A percentile compares a stretch with the other conserved stretches of the same genome.
phyloP scores from a whole-genome alignment of 92 coral and sea anemone species.

The Plumapathes pennacea region DNA sequence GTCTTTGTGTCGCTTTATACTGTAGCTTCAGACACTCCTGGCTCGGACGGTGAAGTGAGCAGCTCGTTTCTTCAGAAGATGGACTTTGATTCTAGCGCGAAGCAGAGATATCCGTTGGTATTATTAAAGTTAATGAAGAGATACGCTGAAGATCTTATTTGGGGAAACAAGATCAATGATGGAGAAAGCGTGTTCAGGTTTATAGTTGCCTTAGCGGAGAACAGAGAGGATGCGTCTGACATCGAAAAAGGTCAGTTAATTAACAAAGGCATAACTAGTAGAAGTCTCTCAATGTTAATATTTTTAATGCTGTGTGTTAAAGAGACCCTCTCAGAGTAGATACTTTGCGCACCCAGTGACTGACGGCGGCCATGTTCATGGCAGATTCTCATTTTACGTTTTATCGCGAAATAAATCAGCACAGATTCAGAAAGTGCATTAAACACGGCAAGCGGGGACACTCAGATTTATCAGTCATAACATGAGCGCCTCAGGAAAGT shows the following conservation, averaged over 20 bases:
- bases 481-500: too few relatives aligned
- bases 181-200: slow-evolving; percentile 8
- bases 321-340: too few relatives aligned
- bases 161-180: neutral
- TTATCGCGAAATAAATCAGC: too few relatives aligned
- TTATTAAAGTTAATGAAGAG: slow-evolving; percentile 15
- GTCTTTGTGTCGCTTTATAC: neutral
- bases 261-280: too few relatives aligned
- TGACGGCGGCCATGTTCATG: too few relatives aligned
- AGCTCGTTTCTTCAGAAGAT: neutral
- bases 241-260: slow-evolving; percentile 2
- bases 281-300: too few relatives aligned
- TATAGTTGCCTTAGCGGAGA: slow-evolving; percentile 1
- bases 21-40: neutral
- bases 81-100: neutral
- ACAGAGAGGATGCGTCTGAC: slow-evolving; percentile 4
- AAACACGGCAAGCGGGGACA: too few relatives aligned
- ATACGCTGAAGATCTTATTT: slow-evolving; percentile 10
- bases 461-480: too few relatives aligned
- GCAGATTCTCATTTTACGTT: too few relatives aligned
- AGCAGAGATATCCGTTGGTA: slow-evolving; percentile 9
- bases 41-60: slow-evolving; percentile 4
- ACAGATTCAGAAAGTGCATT: too few relatives aligned
- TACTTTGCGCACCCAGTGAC: too few relatives aligned
- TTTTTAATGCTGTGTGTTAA: too few relatives aligned